Conservation (phyloP, 1,140 invertebrate species). For the Danaus plexippus region DNA sequence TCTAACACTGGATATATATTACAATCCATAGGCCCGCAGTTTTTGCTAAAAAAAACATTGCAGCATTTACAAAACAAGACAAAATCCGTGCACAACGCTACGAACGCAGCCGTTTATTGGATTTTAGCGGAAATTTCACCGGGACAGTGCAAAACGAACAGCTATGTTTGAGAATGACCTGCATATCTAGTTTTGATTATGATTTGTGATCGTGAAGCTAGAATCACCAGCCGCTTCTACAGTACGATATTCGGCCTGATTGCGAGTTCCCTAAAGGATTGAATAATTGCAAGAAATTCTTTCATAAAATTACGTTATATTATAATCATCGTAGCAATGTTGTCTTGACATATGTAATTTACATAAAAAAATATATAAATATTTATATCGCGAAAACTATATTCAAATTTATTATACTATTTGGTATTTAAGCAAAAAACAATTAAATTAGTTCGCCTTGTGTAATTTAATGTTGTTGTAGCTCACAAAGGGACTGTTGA, state of each 20-base stretch:
- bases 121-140: conserved; percentile 61
- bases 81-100: conserved; percentile 25
- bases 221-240: conserved; percentile 13
- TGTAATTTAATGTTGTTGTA: conserved; percentile 16
- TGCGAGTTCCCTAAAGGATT: too few relatives aligned
- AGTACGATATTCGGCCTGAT: conserved; percentile 11
- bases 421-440: too few relatives aligned
- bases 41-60: conserved; percentile 24
- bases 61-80: conserved; percentile 28
- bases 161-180: conserved; percentile 48
- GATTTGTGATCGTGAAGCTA: conserved; percentile 43
- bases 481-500: conserved; percentile 38
- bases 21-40: neutral
- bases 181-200: conserved; percentile 59
- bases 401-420: too few relatives aligned
- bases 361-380: too few relatives aligned
- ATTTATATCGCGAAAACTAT: too few relatives aligned
- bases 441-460: too few relatives aligned
- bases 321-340: too few relatives aligned
- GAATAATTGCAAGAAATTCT: too few relatives aligned
- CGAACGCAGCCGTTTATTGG: conserved; percentile 47
- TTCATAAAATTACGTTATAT: too few relatives aligned
- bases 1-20: too few relatives aligned
- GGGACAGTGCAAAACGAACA: conserved; percentile 42
- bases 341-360: too few relatives aligned